These are phyloP conservation scores for Berghia stephanieae DNA, from an alignment of 1,140 invertebrate species.

Conservation along the genomic window DNA sequence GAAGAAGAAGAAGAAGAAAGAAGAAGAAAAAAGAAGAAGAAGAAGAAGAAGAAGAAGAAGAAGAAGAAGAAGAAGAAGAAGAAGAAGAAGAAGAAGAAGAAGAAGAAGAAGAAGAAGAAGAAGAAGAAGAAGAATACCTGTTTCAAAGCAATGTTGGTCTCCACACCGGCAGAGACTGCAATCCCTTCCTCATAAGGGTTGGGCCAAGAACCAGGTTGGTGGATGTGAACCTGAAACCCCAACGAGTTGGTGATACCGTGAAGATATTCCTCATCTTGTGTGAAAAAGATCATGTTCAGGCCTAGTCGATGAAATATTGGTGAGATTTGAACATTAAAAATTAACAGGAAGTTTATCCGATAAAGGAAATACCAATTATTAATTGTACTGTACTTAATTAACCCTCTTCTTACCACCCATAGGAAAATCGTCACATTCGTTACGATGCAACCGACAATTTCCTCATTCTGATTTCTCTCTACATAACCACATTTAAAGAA, in stretches of 20 bases:
- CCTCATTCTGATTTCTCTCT: too few relatives aligned
- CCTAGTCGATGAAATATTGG: too few relatives aligned
- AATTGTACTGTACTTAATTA: too few relatives aligned
- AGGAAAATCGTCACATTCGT: too few relatives aligned
- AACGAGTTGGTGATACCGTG: background rate
- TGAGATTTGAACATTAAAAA: too few relatives aligned
- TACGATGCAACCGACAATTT: too few relatives aligned
- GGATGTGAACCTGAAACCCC: background rate
- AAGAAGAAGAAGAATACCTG: background rate
- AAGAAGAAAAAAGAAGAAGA: background rate
- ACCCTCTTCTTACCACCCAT: too few relatives aligned
- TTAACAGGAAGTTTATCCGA: too few relatives aligned
- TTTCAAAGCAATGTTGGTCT: background rate
- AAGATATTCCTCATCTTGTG: background rate
- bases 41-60: background rate
- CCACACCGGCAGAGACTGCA: background rate
- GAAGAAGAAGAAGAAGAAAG: conserved; percentile 1
- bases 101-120: background rate
- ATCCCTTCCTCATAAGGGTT: background rate
- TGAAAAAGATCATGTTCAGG: background rate
- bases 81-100: too few relatives aligned
- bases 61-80: background rate
- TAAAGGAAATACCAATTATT: too few relatives aligned
- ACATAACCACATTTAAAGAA: too few relatives aligned
- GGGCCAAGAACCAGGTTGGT: background rate